These are phyloP conservation scores for Stichopus chloronotus DNA, from an alignment of 35 echinoderm and acorn worm genomes.

Conservation along the genomic window DNA sequence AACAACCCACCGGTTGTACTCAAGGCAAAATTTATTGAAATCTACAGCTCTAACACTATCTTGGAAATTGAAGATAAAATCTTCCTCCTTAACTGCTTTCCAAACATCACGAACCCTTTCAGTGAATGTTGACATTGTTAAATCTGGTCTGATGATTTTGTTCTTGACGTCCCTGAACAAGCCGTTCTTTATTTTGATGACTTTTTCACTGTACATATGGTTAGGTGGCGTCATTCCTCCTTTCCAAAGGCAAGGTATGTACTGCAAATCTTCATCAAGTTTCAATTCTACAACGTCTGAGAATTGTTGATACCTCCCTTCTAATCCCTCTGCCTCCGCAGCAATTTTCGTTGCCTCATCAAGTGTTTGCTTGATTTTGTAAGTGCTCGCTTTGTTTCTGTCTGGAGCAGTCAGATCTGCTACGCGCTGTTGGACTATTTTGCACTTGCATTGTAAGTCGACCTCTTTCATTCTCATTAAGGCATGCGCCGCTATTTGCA, in stretches of 20 bases:
- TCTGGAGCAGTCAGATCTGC: background rate
- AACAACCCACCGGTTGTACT: background rate
- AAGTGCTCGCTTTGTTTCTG: conserved; percentile 3
- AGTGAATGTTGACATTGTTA: conserved; percentile 11
- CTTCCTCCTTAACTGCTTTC: conserved; percentile 18
- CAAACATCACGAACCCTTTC: background rate
- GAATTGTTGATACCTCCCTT: background rate
- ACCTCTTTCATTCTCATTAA: conserved; percentile 43
- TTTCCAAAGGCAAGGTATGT: background rate
- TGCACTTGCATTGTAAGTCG: conserved; percentile 39
- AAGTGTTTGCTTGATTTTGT: background rate
- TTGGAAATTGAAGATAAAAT: conserved; percentile 29
- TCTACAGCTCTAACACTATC: background rate
- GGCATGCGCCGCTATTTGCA: conserved; percentile 40
- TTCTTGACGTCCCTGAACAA: background rate
- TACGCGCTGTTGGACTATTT: conserved; percentile 42
- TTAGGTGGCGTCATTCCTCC: conserved; percentile 29
- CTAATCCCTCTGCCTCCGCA: conserved; percentile 10
- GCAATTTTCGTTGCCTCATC: conserved; percentile 19
- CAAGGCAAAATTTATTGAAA: background rate
- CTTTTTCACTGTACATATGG: conserved; percentile 3
- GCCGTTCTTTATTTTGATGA: background rate
- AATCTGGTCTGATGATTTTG: background rate
- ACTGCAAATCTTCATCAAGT: background rate
- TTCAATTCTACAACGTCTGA: conserved; percentile 22